Evolutionary conservation across 2,113 vertebrate species (phyloP), one percentile per base, ranked within the genome.

Genomic region (Cololabis saira): DNA sequence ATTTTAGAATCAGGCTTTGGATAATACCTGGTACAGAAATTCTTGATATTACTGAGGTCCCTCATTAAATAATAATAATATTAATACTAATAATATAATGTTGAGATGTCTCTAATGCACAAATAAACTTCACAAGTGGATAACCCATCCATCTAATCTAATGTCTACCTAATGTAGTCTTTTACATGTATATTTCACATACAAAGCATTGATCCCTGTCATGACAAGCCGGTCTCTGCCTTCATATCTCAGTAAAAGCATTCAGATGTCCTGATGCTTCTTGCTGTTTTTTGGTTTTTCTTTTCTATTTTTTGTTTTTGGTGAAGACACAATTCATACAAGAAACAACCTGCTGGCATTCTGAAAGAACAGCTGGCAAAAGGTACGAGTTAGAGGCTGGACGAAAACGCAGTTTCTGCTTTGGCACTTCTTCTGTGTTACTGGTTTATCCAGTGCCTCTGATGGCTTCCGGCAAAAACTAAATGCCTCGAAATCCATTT

Each of bases 381-480:
- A 44, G 19, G 30, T 55, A 43, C 50, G 59, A 70, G 13, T 10
- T 53, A 40, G 44, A 45, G 48, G 33, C 37, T 52, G 24, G 40
- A 62, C 11, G 43, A 53, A 68, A 59, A 50, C 16, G 45, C 18
- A 5, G n/a, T 7, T 0, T 80, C 43, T 41, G 62, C 59, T 78
- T 87, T 91, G 86, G 78, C 86, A 86, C 74, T 65, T 67, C 59
- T 61, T 18, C 57, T 19, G 12, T 2, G 48, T 50, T 81, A 68
- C 74, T 50, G 71, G 69, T 68, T 37, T 40, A 19, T 15, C 50
- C 41, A 24, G 40, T 69, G 76, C 59, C 33, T 49, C 43, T 5
- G 17, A 6, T 41, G 59, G 27, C 18, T 52, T 22, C 64, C 19
- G 44, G 58, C 10, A 47, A 56, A 15, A 9, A 9, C 33, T 37